phyloP scores from a whole-genome alignment of 1,140 invertebrate species.

The Drosophila baimaii region DNA sequence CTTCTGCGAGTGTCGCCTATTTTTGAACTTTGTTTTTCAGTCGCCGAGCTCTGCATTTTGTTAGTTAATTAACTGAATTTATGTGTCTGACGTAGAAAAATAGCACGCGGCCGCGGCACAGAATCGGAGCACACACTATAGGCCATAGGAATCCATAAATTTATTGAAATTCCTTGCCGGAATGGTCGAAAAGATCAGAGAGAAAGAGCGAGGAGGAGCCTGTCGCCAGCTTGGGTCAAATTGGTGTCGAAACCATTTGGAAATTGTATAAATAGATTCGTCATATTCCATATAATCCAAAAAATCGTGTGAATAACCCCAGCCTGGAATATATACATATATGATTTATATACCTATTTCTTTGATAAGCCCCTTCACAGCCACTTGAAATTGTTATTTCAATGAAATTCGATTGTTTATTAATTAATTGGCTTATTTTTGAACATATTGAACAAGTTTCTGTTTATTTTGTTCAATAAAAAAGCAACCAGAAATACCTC shows the following conservation, averaged over 20 bases:
- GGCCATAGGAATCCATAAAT: constrained; percentile 73
- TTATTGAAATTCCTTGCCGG: constrained; percentile 42
- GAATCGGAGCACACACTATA: constrained; percentile 54
- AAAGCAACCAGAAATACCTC: too few species aligned
- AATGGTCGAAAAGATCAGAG: constrained; percentile 21
- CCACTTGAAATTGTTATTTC: not conserved
- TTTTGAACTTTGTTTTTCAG: constrained; percentile 56
- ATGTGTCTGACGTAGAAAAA: constrained; percentile 79
- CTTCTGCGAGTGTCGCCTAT: constrained; percentile 68
- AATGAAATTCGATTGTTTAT: not conserved
- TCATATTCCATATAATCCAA: constrained; percentile 11
- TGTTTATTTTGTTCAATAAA: not conserved
- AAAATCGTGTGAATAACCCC: constrained; percentile 22
- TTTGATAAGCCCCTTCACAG: constrained; percentile 3
- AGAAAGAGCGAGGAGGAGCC: not conserved
- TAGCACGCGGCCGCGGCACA: constrained; percentile 76
- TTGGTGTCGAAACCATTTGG: constrained; percentile 50
- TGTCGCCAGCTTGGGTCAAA: constrained; percentile 34
- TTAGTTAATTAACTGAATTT: constrained; percentile 80
- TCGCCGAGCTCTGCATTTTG: constrained; percentile 35
- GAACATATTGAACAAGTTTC: too few species aligned
- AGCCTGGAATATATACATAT: too few species aligned
- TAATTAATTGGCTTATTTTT: not conserved
- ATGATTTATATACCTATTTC: not conserved
- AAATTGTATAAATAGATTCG: constrained; percentile 44